phyloP scores from a whole-genome alignment of 2,888 invertebrate species.

The Macrosoma leucophasiata region DNA sequence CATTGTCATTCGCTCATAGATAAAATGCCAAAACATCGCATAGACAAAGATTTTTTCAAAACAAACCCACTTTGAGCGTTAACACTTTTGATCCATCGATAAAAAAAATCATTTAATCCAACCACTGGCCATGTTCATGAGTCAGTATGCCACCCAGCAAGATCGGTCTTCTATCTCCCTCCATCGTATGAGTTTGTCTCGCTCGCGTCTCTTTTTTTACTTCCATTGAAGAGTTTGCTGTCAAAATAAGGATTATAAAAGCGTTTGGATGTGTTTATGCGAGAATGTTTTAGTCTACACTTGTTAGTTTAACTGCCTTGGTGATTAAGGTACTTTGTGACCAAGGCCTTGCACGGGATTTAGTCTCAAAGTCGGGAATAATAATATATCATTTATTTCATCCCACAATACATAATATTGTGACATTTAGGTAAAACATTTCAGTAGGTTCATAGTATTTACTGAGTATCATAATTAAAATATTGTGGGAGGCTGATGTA shows the following conservation, averaged over 20 bases:
- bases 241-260: constrained; percentile 76
- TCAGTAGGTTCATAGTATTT: too few relatives aligned
- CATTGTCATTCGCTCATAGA: too few relatives aligned
- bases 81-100: constrained; percentile 10
- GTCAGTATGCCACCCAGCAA: constrained; percentile 67
- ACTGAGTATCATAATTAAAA: too few relatives aligned
- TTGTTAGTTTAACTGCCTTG: neutral
- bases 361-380: too few relatives aligned
- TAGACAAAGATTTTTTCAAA: constrained; percentile 33
- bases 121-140: constrained; percentile 40
- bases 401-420: too few relatives aligned
- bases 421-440: too few relatives aligned
- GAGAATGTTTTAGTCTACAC: constrained; percentile 15
- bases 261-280: constrained; percentile 58
- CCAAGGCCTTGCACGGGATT: too few relatives aligned
- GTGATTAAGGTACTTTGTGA: too few relatives aligned
- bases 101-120: constrained; percentile 40
- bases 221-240: constrained; percentile 69
- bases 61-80: constrained; percentile 40
- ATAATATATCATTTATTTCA: too few relatives aligned
- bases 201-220: constrained; percentile 45
- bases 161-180: constrained; percentile 34
- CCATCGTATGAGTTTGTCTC: constrained; percentile 38
- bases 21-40: too few relatives aligned
- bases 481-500: too few relatives aligned